Evolutionary conservation across 2,113 vertebrate species (phyloP).

Genomic region (Barnardius zonarius): DNA sequence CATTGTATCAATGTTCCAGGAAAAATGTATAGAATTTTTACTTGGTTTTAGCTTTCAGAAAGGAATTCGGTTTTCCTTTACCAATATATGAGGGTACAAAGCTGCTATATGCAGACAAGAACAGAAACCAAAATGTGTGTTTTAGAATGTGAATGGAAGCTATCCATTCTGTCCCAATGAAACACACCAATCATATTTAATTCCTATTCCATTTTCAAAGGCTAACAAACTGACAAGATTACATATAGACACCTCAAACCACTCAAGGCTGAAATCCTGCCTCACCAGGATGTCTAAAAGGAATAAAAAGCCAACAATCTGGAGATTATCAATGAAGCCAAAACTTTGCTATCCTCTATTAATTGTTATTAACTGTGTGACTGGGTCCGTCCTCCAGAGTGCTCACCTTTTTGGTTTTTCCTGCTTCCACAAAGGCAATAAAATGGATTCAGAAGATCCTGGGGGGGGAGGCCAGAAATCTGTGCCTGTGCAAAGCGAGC

Average conservation of each 20-base stretch:
- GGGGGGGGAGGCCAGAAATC: neutral
- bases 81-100: neutral
- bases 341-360: neutral
- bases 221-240: neutral
- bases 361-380: neutral
- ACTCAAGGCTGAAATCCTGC: neutral
- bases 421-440: neutral
- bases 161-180: neutral
- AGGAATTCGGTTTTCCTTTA: neutral
- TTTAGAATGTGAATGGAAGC: neutral
- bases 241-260: neutral
- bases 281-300: neutral
- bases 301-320: neutral
- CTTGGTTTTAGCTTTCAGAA: neutral
- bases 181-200: neutral
- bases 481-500: neutral
- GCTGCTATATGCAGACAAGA: neutral
- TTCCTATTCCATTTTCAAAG: neutral
- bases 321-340: neutral
- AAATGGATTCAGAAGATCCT: neutral
- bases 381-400: neutral
- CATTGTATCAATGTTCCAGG: slow-evolving; percentile 61
- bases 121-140: neutral
- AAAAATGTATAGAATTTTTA: slow-evolving; percentile 11
- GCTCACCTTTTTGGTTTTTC: neutral